Percentiles rank a stretch among this genome's conserved stretches.
phyloP scores from a whole-genome alignment of 1,140 invertebrate species.

The Ridgeia piscesae region DNA sequence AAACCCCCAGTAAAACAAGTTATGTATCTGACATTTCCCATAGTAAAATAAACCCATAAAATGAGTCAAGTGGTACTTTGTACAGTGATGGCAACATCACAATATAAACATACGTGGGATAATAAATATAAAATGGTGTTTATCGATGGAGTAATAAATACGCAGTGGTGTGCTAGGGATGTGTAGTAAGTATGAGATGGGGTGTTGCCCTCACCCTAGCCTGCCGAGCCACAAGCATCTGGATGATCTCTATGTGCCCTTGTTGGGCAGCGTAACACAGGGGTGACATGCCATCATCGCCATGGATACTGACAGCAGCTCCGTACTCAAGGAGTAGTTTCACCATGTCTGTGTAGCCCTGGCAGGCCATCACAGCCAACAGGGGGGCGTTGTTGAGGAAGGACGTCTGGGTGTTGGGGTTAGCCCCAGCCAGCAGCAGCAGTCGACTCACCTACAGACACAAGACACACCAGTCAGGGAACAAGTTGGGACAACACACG shows the following conservation, averaged over 20 bases:
- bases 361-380: constrained; percentile 83
- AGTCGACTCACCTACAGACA: constrained; percentile 76
- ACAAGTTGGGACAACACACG: too few species aligned
- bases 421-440: constrained; percentile 85
- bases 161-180: constrained; percentile 35
- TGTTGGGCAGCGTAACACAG: constrained; percentile 57
- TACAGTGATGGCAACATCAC: not conserved
- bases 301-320: constrained; percentile 45
- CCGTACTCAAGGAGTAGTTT: constrained; percentile 51
- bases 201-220: constrained; percentile 66
- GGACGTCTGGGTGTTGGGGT: constrained; percentile 74
- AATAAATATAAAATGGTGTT: constrained; percentile 38
- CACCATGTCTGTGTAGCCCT: constrained; percentile 70
- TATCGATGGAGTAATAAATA: not conserved
- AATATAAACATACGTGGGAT: not conserved
- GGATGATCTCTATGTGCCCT: constrained; percentile 85
- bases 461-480: too few species aligned
- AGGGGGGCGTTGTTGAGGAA: constrained; percentile 81
- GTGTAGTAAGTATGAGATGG: not conserved
- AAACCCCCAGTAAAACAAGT: not conserved
- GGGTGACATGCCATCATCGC: constrained; percentile 49
- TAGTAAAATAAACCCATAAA: not conserved
- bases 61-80: not conserved
- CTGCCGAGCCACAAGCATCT: constrained; percentile 70
- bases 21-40: not conserved